A percentile compares a stretch with the other conserved stretches of the same genome.
These are phyloP conservation scores for Gandaritis pyraliata DNA, from an alignment of 2,888 invertebrate species.

Conservation along the genomic window DNA sequence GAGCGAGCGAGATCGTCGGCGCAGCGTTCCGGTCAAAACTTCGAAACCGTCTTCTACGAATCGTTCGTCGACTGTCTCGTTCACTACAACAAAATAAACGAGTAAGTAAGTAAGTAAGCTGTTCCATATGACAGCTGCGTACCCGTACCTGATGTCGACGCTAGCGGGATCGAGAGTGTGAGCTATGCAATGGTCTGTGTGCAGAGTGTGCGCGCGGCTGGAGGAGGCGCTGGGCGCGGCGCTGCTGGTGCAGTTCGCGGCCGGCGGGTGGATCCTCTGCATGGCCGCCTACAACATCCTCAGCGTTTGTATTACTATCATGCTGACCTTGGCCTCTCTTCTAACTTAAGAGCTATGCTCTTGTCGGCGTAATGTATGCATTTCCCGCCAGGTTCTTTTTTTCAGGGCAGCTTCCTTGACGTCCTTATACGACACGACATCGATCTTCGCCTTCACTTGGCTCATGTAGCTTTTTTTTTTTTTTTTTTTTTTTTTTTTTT, in stretches of 20 bases:
- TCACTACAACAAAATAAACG: constrained; percentile 1
- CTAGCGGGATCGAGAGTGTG: no score
- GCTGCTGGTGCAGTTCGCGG: constrained; percentile 69
- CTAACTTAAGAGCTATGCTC: no score
- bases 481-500: no score
- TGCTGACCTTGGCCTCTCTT: no score
- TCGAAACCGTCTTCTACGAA: background rate
- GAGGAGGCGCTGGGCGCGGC: constrained; percentile 61
- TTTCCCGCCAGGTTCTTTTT: no score
- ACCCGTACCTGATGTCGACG: background rate
- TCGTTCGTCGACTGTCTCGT: background rate
- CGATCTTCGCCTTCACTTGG: no score
- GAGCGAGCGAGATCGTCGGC: background rate
- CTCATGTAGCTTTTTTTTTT: no score
- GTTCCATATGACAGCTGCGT: no score
- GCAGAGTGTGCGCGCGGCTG: constrained; percentile 44
- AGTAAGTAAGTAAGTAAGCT: background rate
- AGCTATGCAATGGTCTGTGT: background rate
- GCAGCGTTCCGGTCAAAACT: background rate
- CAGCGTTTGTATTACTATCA: background rate
- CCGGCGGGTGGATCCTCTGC: constrained; percentile 69
- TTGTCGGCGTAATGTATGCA: no score
- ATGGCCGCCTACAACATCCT: constrained; percentile 1
- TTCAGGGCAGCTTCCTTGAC: no score
- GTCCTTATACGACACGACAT: no score